Base-by-base conservation (phyloP, 2,113 vertebrate genomes). In the Excalfactoria chinensis region DNA sequence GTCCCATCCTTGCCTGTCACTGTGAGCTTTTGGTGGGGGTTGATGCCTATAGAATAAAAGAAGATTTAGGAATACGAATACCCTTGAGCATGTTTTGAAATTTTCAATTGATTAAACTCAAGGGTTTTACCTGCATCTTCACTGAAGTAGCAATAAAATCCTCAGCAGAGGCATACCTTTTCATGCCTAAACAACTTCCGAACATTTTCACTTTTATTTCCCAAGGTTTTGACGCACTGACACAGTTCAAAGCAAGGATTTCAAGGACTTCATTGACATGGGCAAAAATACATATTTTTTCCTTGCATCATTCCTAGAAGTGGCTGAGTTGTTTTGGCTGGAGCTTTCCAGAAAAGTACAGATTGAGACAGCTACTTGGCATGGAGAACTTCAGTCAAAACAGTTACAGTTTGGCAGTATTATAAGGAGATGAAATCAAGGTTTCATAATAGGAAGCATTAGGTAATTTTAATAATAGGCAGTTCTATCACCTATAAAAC, bases 381-480 rank as follows among this genome's bases (percentile, higher is more conserved):
- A 71, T 76, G 55, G 72, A 96, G 90, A 90, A 89, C 63, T 90
- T 89, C 59, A 92, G 74, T 86, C 81, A 90, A 91, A 90, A 74
- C 28, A 90, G 84, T 92, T 89, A 93, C 81, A 94, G 74, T 95
- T 94, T 96, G 90, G 94, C 89, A 96, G 37, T 73, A 49, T 22
- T 83, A 14, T 59, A 91, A 85, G 78, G 15, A 76, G 88, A 91
- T 8, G 37, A 93, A 92, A 92, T 94, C 84, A 93, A 90, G 32
- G 89, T 88, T 96, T 93, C 84, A 89, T 96, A 96, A 95, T 93
- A 94, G 96, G 93, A 96, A 96, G 84, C 74, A 94, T 93, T 96
- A 94, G 84, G 89, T 93, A 95, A 96, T 95, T 95, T 94, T 86
- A 88, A 94, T 93, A 95, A 90, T 94, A 96, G 41, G 49, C 81